A percentile compares a stretch with the other conserved stretches of the same genome.
Conservation (phyloP, 1,140 invertebrate genomes). For the Portunus trituberculatus region DNA sequence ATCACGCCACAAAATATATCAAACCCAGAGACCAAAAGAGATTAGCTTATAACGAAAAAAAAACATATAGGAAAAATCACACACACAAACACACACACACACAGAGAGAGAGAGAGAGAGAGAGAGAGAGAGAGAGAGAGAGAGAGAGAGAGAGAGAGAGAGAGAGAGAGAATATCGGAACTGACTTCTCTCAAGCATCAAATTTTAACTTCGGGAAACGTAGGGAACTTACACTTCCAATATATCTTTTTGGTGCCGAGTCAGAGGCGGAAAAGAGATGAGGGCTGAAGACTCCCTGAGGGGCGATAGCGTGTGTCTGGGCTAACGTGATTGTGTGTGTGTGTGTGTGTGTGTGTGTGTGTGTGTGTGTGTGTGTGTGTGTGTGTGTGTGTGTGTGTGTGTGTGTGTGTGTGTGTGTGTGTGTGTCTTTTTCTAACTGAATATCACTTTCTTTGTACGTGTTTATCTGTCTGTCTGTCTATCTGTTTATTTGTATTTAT, state of each 20-base stretch:
- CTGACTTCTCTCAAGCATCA: conserved; percentile 1
- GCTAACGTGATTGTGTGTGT: not conserved
- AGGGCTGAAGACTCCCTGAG: not conserved
- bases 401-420: not conserved
- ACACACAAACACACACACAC: no score
- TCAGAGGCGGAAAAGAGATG: not conserved
- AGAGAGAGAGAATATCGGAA: not conserved
- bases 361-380: conserved; percentile 3
- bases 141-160: not conserved
- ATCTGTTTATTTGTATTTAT: no score
- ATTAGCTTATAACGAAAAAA: no score
- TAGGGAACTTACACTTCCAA: not conserved
- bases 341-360: conserved; percentile 3
- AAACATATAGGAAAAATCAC: no score
- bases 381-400: conserved; percentile 3
- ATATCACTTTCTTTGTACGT: no score
- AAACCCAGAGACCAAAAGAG: no score
- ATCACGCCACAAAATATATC: no score
- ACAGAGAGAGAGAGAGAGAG: conserved; percentile 36
- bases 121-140: conserved; percentile 28
- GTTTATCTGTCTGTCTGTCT: no score
- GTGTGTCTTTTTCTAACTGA: not conserved
- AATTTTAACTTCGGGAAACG: conserved; percentile 13
- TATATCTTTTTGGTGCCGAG: conserved; percentile 1
- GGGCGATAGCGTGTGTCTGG: not conserved